phyloP scores from a whole-genome alignment of 2,113 vertebrate genomes.

The Callaeas wilsoni region DNA sequence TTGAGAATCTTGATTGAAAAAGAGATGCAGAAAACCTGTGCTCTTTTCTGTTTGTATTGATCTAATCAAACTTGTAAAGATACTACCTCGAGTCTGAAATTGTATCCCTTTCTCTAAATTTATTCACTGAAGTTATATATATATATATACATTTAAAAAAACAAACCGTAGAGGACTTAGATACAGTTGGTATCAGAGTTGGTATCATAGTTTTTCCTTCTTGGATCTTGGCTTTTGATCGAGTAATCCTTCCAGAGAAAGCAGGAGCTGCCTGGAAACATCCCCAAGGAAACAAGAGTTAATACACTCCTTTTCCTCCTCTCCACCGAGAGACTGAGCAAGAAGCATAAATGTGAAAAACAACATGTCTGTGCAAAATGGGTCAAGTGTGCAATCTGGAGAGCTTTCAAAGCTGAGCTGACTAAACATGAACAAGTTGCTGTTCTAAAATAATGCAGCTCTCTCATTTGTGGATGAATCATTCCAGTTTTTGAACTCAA shows the following conservation, averaged over 20 bases:
- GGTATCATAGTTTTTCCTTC: slow-evolving; percentile 41
- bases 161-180: slow-evolving; percentile 16
- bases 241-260: slow-evolving; percentile 63
- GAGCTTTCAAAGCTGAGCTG: not conserved
- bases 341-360: not conserved
- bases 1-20: not conserved
- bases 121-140: not conserved
- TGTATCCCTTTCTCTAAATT: not conserved
- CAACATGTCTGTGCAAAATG: not conserved
- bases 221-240: slow-evolving; percentile 68
- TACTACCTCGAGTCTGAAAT: not conserved
- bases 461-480: not conserved
- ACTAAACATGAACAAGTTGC: not conserved
- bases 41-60: not conserved
- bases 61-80: not conserved
- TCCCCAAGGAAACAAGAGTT: not conserved
- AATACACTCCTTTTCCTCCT: not conserved
- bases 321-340: not conserved
- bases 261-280: slow-evolving; percentile 52
- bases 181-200: not conserved
- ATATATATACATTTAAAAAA: not conserved
- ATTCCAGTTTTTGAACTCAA: not conserved
- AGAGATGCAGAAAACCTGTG: not conserved
- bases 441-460: not conserved
- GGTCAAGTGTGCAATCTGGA: not conserved